Evolutionary conservation across 2,888 invertebrate genomes (phyloP).

Genomic region (Augiades crinisus): DNA sequence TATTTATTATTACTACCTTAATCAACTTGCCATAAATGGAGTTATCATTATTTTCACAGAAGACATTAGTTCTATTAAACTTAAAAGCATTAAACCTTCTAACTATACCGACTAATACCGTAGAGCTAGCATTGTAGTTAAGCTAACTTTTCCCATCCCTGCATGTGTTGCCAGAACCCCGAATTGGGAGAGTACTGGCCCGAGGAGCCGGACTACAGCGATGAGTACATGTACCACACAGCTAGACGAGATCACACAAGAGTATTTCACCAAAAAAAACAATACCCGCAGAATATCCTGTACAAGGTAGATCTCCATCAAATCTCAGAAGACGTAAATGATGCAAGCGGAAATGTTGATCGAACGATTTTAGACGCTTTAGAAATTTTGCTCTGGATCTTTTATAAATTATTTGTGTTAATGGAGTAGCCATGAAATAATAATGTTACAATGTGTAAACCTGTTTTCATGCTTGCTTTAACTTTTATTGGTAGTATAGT

Average conservation of each 20-base stretch:
- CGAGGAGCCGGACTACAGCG: conserved; percentile 72
- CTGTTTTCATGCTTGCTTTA: neutral
- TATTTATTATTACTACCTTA: no score
- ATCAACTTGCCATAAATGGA: neutral
- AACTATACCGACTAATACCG: conserved; percentile 25
- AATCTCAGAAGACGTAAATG: conserved; percentile 28
- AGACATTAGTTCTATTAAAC: neutral
- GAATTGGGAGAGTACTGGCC: conserved; percentile 65
- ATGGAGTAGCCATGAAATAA: no score
- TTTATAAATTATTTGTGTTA: neutral
- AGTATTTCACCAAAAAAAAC: conserved; percentile 76
- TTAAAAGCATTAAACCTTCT: conserved; percentile 4
- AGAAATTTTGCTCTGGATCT: neutral
- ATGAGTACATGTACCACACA: conserved; percentile 79
- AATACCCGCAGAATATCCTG: conserved; percentile 76
- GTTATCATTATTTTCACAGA: neutral
- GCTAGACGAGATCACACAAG: conserved; percentile 71
- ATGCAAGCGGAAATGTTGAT: conserved; percentile 16
- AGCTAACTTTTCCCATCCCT: conserved; percentile 57
- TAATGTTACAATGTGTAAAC: no score
- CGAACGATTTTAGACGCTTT: neutral
- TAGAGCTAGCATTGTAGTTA: conserved; percentile 34
- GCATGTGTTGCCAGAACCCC: conserved; percentile 64
- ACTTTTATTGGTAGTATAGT: neutral
- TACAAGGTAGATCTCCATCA: conserved; percentile 64